These are phyloP conservation scores for Lepeophtheirus salmonis DNA, from an alignment of 1,140 invertebrate genomes.

Conservation along the genomic window DNA sequence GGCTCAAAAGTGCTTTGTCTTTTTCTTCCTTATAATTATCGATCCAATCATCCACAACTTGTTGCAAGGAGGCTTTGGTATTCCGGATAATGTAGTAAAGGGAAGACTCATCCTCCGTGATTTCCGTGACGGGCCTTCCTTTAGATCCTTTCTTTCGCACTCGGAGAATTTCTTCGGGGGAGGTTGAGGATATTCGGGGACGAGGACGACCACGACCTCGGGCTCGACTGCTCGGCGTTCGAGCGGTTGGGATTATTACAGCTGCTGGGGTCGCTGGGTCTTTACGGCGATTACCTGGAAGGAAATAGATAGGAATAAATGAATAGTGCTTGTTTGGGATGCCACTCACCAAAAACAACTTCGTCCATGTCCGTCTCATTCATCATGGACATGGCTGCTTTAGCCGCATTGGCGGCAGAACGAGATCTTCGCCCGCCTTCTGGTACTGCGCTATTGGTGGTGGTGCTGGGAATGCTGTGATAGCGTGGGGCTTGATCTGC, in stretches of 20 bases:
- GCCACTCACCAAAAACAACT: too few species aligned
- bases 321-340: too few species aligned
- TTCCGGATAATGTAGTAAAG: constrained; percentile 59
- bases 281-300: background rate
- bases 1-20: constrained; percentile 68
- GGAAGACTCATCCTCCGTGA: constrained; percentile 49
- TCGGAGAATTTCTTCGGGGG: background rate
- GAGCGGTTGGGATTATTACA: constrained; percentile 10
- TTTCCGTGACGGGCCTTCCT: background rate
- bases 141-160: background rate
- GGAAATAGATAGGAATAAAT: too few species aligned
- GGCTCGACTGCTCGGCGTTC: constrained; percentile 13
- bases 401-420: background rate
- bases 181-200: background rate
- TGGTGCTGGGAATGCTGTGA: background rate
- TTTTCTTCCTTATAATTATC: constrained; percentile 77
- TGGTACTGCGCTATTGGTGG: background rate
- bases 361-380: constrained; percentile 10
- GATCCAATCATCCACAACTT: constrained; percentile 96
- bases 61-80: constrained; percentile 55
- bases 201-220: constrained; percentile 12
- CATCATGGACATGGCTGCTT: constrained; percentile 24
- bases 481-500: background rate
- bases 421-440: background rate
- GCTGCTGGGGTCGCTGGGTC: background rate